phyloP scores from a whole-genome alignment of 53 echinoderm and acorn worm genomes.

The Zoroaster sp. region DNA sequence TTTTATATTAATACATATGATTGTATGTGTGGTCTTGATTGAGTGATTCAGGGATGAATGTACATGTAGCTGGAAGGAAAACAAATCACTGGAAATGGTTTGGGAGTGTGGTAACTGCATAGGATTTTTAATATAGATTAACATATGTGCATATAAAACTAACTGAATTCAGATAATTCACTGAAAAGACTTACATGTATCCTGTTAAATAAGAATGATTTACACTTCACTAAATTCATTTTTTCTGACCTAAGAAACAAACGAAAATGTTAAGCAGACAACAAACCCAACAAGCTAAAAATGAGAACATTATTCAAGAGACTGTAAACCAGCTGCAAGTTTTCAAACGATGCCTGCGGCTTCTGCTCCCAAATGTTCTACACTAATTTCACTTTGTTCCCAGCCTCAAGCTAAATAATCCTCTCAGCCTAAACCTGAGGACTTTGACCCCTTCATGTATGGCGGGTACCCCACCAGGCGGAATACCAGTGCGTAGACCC shows the following conservation, averaged over 20 bases:
- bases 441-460: constrained; percentile 13
- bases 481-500: constrained; percentile 6
- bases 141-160: no score
- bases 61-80: no score
- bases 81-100: no score
- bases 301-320: neutral
- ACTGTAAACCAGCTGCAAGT: constrained; percentile 21
- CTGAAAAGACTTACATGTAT: no score
- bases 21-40: no score
- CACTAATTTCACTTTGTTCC: constrained; percentile 48
- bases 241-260: neutral
- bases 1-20: no score
- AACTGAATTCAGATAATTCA: no score
- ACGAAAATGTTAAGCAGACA: neutral
- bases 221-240: no score
- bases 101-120: no score
- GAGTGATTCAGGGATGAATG: no score
- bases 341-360: constrained; percentile 20
- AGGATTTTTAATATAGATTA: no score
- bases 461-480: neutral
- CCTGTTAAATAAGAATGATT: no score
- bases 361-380: constrained; percentile 25
- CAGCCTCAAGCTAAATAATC: constrained; percentile 20
- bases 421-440: neutral
- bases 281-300: neutral